These are phyloP conservation scores for Eupithecia exiguata DNA, from an alignment of 2,888 invertebrate genomes.

Conservation along the genomic window DNA sequence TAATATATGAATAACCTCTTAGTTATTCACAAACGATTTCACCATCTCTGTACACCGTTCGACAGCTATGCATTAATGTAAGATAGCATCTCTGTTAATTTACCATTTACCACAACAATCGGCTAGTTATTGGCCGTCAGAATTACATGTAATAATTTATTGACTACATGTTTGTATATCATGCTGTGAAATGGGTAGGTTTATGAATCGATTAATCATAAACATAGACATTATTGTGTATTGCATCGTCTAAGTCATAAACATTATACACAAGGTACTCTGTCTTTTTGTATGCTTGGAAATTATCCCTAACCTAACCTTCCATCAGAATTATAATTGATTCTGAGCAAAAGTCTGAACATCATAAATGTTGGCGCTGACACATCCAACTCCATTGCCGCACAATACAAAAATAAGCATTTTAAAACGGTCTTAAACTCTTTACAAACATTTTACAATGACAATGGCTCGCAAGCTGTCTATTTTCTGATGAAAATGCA, in stretches of 20 bases:
- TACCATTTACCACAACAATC: slow-evolving; percentile 38
- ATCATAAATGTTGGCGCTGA: no score
- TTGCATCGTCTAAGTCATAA: no score
- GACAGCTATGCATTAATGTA: slow-evolving; percentile 26
- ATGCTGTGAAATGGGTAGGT: slow-evolving; percentile 44
- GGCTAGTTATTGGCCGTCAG: slow-evolving; percentile 44
- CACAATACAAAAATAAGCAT: no score
- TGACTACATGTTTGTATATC: slow-evolving; percentile 49
- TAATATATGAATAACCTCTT: neutral
- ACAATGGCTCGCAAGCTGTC: no score
- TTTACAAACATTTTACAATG: no score
- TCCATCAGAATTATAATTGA: no score
- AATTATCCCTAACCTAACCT: no score
- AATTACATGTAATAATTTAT: slow-evolving; percentile 52
- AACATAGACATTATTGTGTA: neutral
- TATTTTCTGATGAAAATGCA: no score
- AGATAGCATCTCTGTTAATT: slow-evolving; percentile 38
- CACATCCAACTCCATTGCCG: no score
- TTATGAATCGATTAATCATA: slow-evolving; percentile 37
- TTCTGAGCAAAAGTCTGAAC: no score
- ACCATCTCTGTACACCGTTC: neutral
- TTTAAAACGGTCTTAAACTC: no score
- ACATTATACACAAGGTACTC: no score
- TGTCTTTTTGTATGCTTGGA: neutral
- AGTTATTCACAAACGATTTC: neutral